A percentile compares a stretch with the other conserved stretches of the same genome.
Conservation (phyloP, 2,888 invertebrate species). For the Leptinotarsa tumamoca region DNA sequence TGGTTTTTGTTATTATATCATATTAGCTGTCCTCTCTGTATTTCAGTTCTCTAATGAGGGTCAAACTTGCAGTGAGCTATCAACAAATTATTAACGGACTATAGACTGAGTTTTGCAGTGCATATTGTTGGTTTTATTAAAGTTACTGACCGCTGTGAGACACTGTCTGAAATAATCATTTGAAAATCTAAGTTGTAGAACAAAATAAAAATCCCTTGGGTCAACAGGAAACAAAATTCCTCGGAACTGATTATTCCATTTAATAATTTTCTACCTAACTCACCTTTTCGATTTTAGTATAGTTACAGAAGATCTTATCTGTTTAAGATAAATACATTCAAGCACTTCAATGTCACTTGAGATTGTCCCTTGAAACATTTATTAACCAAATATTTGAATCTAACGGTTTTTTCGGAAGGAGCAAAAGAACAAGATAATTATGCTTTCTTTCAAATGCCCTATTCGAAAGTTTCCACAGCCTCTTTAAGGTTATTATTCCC, state of each 20-base stretch:
- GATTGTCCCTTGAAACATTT: slow-evolving; percentile 12
- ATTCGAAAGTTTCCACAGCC: slow-evolving; percentile 21
- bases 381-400: slow-evolving; percentile 16
- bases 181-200: background rate
- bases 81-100: too few species aligned
- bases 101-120: too few species aligned
- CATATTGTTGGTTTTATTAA: too few species aligned
- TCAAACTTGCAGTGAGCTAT: too few species aligned
- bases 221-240: background rate
- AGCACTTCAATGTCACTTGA: slow-evolving; percentile 12
- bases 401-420: background rate
- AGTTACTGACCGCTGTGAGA: too few species aligned
- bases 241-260: background rate
- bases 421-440: slow-evolving; percentile 18
- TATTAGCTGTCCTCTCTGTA: too few species aligned
- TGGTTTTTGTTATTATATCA: too few species aligned
- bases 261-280: background rate
- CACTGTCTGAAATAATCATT: too few species aligned
- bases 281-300: background rate
- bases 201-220: background rate
- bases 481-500: slow-evolving; percentile 21
- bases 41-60: too few species aligned
- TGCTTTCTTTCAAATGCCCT: slow-evolving; percentile 4
- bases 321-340: slow-evolving; percentile 2
- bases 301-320: slow-evolving; percentile 3